A percentile compares a stretch with the other conserved stretches of the same genome.
Evolutionary conservation across 2,113 vertebrate genomes (phyloP).

Genomic region (Pipra filicauda): DNA sequence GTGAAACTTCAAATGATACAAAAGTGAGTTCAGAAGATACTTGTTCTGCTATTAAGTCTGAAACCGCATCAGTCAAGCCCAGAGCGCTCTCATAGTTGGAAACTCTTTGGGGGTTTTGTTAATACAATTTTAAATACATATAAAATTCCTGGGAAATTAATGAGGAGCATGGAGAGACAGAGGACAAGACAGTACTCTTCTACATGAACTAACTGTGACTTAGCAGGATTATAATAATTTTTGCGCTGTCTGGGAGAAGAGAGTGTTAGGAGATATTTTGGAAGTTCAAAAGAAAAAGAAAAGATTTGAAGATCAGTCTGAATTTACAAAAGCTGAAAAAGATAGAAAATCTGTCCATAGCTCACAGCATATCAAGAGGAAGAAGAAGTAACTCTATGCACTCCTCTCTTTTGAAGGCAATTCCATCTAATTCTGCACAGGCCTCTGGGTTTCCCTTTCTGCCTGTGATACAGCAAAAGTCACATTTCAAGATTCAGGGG

Average conservation of each 20-base stretch:
- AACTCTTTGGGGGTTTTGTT: background rate
- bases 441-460: background rate
- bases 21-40: background rate
- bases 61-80: background rate
- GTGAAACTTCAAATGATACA: background rate
- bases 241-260: background rate
- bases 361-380: background rate
- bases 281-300: background rate
- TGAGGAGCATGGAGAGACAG: background rate
- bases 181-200: background rate
- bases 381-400: background rate
- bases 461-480: background rate
- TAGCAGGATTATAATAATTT: background rate
- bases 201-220: background rate
- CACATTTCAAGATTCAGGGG: background rate
- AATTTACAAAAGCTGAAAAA: background rate
- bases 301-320: background rate
- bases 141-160: background rate
- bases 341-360: background rate
- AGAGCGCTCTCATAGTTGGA: background rate
- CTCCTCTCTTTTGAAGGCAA: background rate
- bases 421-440: background rate
- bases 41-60: background rate
- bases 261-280: background rate
- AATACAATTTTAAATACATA: background rate